Conservation (phyloP, 2,888 invertebrate species). For the Acanthosoma haemorrhoidale region DNA sequence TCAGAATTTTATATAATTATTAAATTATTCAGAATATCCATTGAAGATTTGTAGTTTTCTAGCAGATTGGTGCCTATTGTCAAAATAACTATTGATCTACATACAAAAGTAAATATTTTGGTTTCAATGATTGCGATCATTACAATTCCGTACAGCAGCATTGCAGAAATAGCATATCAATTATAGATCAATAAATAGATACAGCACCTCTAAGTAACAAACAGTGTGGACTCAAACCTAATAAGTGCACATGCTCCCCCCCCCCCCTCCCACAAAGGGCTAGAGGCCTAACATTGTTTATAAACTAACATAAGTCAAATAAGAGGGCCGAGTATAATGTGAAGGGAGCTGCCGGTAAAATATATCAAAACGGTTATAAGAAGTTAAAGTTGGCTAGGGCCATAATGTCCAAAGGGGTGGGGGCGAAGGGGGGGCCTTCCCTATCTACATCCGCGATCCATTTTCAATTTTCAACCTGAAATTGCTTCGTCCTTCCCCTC, state of each 20-base stretch:
- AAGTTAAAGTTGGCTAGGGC: slow-evolving; percentile 37
- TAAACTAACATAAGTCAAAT: slow-evolving; percentile 36
- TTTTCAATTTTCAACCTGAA: slow-evolving; percentile 43
- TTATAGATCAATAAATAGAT: too few species aligned
- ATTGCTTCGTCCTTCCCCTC: slow-evolving; percentile 40
- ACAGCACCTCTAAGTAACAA: not conserved
- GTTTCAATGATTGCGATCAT: too few species aligned
- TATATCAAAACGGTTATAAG: slow-evolving; percentile 40
- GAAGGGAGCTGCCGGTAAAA: slow-evolving; percentile 27
- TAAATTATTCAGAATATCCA: too few species aligned
- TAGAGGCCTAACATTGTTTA: slow-evolving; percentile 35
- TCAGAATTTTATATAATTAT: too few species aligned
- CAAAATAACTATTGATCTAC: too few species aligned
- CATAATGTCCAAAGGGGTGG: slow-evolving; percentile 37
- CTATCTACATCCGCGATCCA: slow-evolving; percentile 42
- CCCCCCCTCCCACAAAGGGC: not conserved
- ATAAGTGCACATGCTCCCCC: not conserved
- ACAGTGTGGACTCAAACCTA: not conserved
- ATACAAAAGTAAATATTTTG: too few species aligned
- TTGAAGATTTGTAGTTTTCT: too few species aligned
- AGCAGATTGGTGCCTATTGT: too few species aligned
- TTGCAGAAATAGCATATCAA: too few species aligned
- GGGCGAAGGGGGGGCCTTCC: slow-evolving; percentile 25
- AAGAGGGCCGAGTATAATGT: not conserved
- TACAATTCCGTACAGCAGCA: too few species aligned